phyloP scores from a whole-genome alignment of 1,140 invertebrate species.

The Araneus ventricosus region DNA sequence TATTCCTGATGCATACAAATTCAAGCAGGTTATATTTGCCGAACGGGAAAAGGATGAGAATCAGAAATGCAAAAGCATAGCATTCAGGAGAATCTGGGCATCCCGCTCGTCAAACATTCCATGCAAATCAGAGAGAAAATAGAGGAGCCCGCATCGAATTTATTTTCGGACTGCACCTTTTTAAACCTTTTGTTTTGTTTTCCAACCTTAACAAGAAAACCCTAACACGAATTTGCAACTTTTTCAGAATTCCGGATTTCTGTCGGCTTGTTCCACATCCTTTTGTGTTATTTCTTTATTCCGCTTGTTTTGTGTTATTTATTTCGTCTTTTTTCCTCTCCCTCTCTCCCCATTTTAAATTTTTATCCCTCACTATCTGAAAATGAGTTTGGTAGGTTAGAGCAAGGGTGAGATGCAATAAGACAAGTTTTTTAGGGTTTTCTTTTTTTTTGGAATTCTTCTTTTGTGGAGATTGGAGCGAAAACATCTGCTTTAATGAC shows the following conservation, averaged over 20 bases:
- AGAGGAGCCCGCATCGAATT: constrained; percentile 18
- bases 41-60: neutral
- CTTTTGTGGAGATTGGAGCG: neutral
- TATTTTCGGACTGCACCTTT: constrained; percentile 1
- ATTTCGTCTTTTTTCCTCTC: neutral
- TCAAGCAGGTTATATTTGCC: neutral
- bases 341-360: neutral
- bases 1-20: neutral
- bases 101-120: constrained; percentile 22
- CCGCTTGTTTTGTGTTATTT: neutral
- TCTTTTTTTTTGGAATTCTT: neutral
- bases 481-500: constrained; percentile 17
- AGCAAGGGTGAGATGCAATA: neutral
- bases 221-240: constrained; percentile 39
- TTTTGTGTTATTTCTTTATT: neutral
- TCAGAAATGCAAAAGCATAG: constrained; percentile 13
- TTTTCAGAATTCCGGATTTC: constrained; percentile 9
- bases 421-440: neutral
- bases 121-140: constrained; percentile 35
- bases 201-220: neutral
- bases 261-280: neutral
- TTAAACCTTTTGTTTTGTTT: constrained; percentile 34
- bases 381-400: neutral
- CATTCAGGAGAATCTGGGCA: neutral
- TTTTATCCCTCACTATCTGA: neutral